A percentile compares a stretch with the other conserved stretches of the same genome.
phyloP scores from a whole-genome alignment of 2,797 vertebrate species.

The Oryzias dopingdopingensis region DNA sequence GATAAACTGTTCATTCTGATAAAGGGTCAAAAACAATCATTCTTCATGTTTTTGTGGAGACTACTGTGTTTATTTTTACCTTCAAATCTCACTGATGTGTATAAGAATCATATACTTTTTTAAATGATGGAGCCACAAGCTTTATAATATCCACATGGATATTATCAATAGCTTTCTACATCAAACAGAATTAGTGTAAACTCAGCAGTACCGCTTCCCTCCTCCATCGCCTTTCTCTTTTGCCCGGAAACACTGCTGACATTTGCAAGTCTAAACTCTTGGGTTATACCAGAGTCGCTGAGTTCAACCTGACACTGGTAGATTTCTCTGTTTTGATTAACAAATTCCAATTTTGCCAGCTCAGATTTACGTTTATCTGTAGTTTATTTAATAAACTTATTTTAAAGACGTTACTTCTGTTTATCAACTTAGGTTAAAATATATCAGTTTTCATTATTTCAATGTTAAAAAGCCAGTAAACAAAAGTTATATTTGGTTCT shows the following conservation, averaged over 20 bases:
- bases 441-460: no score
- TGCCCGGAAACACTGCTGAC: slow-evolving; percentile 40
- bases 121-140: slow-evolving; percentile 42
- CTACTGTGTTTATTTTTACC: slow-evolving; percentile 6
- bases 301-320: slow-evolving; percentile 23
- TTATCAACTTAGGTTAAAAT: background rate
- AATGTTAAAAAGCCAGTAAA: no score
- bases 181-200: slow-evolving; percentile 41
- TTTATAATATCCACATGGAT: slow-evolving; percentile 39
- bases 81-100: background rate
- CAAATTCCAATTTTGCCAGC: slow-evolving; percentile 31
- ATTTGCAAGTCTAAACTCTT: slow-evolving; percentile 62
- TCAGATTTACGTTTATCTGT: background rate
- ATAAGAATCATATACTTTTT: slow-evolving; percentile 17
- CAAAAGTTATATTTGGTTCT: no score
- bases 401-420: background rate
- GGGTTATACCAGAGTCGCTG: slow-evolving; percentile 18
- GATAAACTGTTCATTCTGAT: no score
- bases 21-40: no score
- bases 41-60: background rate
- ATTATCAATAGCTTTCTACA: slow-evolving; percentile 38
- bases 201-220: slow-evolving; percentile 44
- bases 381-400: background rate
- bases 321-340: slow-evolving; percentile 45
- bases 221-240: slow-evolving; percentile 30